Conservation (phyloP, 2,888 invertebrate genomes). For the Erebia ligea region DNA sequence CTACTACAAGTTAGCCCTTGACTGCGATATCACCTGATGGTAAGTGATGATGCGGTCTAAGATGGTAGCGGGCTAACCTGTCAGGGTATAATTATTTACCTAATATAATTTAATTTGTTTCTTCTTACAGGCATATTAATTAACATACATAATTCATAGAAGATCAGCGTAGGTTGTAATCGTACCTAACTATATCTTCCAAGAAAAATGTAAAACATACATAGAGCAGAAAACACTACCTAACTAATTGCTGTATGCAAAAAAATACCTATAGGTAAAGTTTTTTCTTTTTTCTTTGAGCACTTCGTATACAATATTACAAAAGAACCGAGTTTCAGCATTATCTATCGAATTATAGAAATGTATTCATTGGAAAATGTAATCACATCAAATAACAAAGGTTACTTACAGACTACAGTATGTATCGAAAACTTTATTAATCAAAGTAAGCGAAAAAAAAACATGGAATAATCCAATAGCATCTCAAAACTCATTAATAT, state of each 20-base stretch:
- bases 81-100: too few relatives aligned
- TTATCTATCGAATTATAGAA: constrained; percentile 33
- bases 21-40: too few relatives aligned
- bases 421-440: constrained; percentile 63
- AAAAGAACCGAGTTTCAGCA: constrained; percentile 19
- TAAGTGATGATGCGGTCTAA: too few relatives aligned
- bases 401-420: neutral
- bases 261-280: neutral
- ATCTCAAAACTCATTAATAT: constrained; percentile 61
- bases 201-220: neutral
- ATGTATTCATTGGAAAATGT: constrained; percentile 40
- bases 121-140: too few relatives aligned
- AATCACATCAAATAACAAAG: constrained; percentile 41
- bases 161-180: too few relatives aligned
- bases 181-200: neutral
- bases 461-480: constrained; percentile 51
- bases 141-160: too few relatives aligned
- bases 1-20: too few relatives aligned
- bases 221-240: too few relatives aligned
- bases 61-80: too few relatives aligned
- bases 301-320: neutral
- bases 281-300: neutral
- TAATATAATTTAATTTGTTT: too few relatives aligned
- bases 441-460: constrained; percentile 58
- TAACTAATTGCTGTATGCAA: neutral